Percentiles rank a stretch among this genome's conserved stretches.
These are phyloP conservation scores for Cabera pusaria DNA, from an alignment of 2,888 invertebrate species.

Conservation along the genomic window DNA sequence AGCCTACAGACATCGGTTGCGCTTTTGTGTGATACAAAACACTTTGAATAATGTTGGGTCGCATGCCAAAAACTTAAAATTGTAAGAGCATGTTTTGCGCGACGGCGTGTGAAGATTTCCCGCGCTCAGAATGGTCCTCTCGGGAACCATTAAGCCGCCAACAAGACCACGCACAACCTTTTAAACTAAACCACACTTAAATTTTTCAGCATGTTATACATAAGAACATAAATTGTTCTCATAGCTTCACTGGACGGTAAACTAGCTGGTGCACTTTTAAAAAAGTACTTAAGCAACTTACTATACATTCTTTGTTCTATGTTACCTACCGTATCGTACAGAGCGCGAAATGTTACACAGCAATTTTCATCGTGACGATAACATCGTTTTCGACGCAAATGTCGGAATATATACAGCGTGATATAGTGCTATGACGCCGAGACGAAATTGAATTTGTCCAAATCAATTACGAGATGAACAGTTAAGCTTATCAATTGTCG, in stretches of 20 bases:
- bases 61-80: slow-evolving; percentile 64
- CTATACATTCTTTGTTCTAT: neutral
- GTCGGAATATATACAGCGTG: too few species aligned
- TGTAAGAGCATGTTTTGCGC: slow-evolving; percentile 55
- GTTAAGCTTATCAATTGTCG: slow-evolving; percentile 13
- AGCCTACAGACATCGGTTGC: slow-evolving; percentile 41
- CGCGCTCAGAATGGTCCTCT: slow-evolving; percentile 45
- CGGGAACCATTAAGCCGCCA: slow-evolving; percentile 51
- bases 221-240: slow-evolving; percentile 38
- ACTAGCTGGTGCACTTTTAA: slow-evolving; percentile 11
- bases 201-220: slow-evolving; percentile 48
- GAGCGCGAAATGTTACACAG: too few species aligned
- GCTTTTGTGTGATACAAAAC: slow-evolving; percentile 50
- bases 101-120: slow-evolving; percentile 41
- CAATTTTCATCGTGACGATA: too few species aligned
- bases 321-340: too few species aligned
- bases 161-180: slow-evolving; percentile 53
- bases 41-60: slow-evolving; percentile 55
- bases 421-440: too few species aligned
- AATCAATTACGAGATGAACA: slow-evolving; percentile 6
- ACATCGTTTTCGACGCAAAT: too few species aligned
- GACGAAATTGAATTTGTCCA: neutral
- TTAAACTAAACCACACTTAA: slow-evolving; percentile 64
- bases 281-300: slow-evolving; percentile 8
- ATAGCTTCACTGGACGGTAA: slow-evolving; percentile 25